These are phyloP conservation scores for Eurystomus gularis DNA, from an alignment of 2,113 vertebrate genomes.

Conservation along the genomic window DNA sequence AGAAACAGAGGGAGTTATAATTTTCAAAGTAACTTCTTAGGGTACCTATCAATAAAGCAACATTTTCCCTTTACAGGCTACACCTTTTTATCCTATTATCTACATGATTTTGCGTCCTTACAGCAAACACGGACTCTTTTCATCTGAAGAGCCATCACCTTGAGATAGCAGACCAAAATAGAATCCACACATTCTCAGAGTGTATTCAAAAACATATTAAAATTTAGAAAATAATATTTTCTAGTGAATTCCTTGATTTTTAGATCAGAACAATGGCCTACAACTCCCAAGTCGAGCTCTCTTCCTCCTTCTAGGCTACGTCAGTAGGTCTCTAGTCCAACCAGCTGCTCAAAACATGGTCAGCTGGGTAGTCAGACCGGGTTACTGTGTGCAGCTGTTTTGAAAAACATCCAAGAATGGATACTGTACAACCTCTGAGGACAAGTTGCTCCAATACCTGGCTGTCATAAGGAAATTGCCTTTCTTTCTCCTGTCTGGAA, in stretches of 20 bases:
- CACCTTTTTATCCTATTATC: neutral
- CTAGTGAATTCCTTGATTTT: neutral
- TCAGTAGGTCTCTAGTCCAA: neutral
- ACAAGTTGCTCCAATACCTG: rapidly evolving
- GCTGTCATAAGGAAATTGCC: neutral
- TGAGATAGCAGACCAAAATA: neutral
- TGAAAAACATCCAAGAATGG: neutral
- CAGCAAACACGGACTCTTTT: neutral
- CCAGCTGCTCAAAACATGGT: neutral
- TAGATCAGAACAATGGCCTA: neutral
- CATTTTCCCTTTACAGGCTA: neutral
- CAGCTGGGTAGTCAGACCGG: neutral
- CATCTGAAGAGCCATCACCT: neutral
- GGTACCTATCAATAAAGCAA: neutral
- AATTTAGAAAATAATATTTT: neutral
- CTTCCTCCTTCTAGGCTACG: neutral
- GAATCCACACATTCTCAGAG: neutral
- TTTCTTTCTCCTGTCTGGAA: neutral
- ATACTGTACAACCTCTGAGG: neutral
- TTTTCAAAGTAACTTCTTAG: neutral
- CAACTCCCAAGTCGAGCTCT: neutral
- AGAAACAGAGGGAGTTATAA: neutral
- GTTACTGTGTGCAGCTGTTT: neutral
- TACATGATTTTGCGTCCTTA: neutral
- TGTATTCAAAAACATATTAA: neutral